These are phyloP conservation scores for Andricus quercusramuli DNA, from an alignment of 2,888 invertebrate species.

Conservation along the genomic window DNA sequence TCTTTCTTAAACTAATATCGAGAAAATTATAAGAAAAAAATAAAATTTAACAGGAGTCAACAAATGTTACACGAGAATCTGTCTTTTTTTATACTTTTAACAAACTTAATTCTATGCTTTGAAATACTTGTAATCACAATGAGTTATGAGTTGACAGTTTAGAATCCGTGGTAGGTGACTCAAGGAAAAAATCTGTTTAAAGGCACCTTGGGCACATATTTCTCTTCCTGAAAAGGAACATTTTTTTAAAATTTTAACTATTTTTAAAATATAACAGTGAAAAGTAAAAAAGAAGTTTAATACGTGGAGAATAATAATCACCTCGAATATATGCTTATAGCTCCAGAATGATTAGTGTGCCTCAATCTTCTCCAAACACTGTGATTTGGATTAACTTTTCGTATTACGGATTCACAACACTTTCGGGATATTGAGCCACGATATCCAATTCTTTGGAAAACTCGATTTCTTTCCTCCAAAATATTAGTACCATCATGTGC, in stretches of 20 bases:
- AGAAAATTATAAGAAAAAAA: too few relatives aligned
- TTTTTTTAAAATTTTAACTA: not conserved
- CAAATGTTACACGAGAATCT: too few relatives aligned
- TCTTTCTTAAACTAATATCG: not conserved
- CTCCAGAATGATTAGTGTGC: constrained; percentile 68
- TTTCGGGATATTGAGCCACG: constrained; percentile 79
- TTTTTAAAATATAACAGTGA: not conserved
- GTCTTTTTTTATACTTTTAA: too few relatives aligned
- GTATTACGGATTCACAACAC: constrained; percentile 79
- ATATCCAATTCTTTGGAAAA: constrained; percentile 77
- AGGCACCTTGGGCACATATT: constrained; percentile 61
- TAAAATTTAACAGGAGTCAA: too few relatives aligned
- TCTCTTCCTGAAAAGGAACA: constrained; percentile 51
- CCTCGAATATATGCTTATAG: constrained; percentile 35
- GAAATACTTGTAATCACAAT: not conserved
- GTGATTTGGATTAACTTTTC: constrained; percentile 64
- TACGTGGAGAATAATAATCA: not conserved
- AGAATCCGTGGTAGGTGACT: not conserved
- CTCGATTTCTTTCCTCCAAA: constrained; percentile 71
- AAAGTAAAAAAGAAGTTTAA: not conserved
- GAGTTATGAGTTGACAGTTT: not conserved
- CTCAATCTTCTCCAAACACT: constrained; percentile 69
- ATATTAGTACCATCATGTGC: constrained; percentile 45
- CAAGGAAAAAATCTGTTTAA: not conserved
- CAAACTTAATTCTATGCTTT: not conserved